Evolutionary conservation across 2,797 vertebrate genomes (phyloP).

Genomic region (Alfaro cultratus): DNA sequence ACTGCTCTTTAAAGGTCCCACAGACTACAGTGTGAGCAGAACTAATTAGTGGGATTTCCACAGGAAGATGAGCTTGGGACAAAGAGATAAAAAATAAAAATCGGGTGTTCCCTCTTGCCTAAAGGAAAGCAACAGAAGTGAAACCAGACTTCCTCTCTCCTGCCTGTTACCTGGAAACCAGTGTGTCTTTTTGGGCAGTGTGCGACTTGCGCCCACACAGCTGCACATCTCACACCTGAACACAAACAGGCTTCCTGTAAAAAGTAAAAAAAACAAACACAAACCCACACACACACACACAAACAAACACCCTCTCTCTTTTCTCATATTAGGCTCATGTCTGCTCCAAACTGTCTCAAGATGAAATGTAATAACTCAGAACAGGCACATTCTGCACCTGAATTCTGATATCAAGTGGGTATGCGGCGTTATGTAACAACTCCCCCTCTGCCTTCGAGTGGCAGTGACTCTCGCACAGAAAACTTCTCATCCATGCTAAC

Average conservation of each 20-base stretch:
- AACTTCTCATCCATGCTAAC: no score
- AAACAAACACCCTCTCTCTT: neutral
- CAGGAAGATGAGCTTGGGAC: neutral
- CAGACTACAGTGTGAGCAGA: neutral
- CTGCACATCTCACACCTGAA: constrained; percentile 48
- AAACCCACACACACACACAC: neutral
- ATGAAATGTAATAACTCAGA: constrained; percentile 1
- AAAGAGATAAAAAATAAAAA: constrained; percentile 6
- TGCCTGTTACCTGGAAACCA: constrained; percentile 72
- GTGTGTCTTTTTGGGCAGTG: constrained; percentile 42
- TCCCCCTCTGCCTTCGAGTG: neutral
- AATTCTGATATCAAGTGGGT: neutral
- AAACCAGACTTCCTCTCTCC: constrained; percentile 28
- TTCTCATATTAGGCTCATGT: neutral
- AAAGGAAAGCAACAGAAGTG: constrained; percentile 27
- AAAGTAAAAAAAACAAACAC: constrained; percentile 14
- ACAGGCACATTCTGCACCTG: neutral
- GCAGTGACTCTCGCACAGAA: neutral
- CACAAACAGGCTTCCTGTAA: constrained; percentile 25
- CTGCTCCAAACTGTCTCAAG: neutral
- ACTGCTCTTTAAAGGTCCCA: neutral
- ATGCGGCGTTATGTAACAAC: neutral
- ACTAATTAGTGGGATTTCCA: neutral
- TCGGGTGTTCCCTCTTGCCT: constrained; percentile 20
- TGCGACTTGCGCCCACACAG: constrained; percentile 50